These are phyloP conservation scores for Aix galericulata DNA, from an alignment of 2,113 vertebrate genomes.

Conservation along the genomic window DNA sequence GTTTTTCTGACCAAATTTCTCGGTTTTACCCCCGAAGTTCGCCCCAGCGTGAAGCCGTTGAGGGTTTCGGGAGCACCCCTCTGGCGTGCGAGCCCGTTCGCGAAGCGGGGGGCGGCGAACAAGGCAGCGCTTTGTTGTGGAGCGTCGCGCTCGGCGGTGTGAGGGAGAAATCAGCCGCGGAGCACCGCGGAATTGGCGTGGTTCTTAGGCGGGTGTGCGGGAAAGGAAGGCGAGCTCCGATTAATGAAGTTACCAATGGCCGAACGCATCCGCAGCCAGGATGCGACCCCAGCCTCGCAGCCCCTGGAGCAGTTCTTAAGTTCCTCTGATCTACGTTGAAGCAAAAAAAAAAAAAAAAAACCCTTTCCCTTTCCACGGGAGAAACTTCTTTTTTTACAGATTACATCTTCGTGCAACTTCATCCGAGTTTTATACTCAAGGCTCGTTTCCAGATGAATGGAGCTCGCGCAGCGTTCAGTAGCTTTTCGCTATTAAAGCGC, in stretches of 20 bases:
- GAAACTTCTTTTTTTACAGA: neutral
- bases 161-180: neutral
- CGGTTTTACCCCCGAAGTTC: too few relatives aligned
- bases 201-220: neutral
- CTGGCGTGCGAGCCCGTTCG: too few relatives aligned
- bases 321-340: neutral
- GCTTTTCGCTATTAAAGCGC: neutral
- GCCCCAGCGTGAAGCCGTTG: too few relatives aligned
- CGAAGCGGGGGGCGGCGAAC: neutral
- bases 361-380: neutral
- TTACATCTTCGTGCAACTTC: neutral
- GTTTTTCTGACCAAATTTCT: too few relatives aligned
- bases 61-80: too few relatives aligned
- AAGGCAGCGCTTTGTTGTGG: conserved; percentile 55
- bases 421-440: neutral
- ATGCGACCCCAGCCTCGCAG: neutral
- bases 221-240: neutral
- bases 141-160: neutral
- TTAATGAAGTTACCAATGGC: conserved; percentile 10
- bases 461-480: neutral
- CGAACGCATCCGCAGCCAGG: neutral
- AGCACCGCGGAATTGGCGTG: neutral
- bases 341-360: neutral
- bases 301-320: neutral
- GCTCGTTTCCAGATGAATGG: neutral